A percentile compares a stretch with the other conserved stretches of the same genome.
These are phyloP conservation scores for Schizotus pectinicornis DNA, from an alignment of 2,888 invertebrate genomes.

Conservation along the genomic window DNA sequence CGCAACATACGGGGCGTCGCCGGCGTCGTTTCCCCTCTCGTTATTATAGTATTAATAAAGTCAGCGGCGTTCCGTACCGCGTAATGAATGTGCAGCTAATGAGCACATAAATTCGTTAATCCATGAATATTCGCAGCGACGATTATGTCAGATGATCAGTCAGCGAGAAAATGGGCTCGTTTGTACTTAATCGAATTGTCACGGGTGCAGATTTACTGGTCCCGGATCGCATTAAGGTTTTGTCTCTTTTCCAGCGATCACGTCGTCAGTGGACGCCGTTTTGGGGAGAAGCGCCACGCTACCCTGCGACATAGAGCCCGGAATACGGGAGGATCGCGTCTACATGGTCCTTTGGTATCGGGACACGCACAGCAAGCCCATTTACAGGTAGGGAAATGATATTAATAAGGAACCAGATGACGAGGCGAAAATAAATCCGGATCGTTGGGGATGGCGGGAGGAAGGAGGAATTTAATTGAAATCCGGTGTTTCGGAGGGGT, in stretches of 20 bases:
- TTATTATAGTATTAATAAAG: conserved; percentile 5
- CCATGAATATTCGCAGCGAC: conserved; percentile 37
- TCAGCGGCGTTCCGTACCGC: neutral
- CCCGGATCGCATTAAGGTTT: conserved; percentile 11
- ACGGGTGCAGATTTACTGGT: conserved; percentile 10
- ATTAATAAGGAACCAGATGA: neutral
- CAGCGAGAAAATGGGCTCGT: conserved; percentile 38
- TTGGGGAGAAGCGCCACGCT: conserved; percentile 82
- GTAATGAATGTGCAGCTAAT: conserved; percentile 40
- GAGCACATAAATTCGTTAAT: conserved; percentile 45
- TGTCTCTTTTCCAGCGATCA: conserved; percentile 63
- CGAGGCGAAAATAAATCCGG: neutral
- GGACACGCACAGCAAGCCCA: conserved; percentile 84
- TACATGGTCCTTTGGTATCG: conserved; percentile 94
- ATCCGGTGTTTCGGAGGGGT: too few species aligned
- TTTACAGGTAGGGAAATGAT: conserved; percentile 77
- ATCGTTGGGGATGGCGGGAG: neutral
- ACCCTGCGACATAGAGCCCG: conserved; percentile 87
- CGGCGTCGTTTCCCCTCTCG: neutral
- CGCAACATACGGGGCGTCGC: neutral
- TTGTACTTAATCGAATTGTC: conserved; percentile 33
- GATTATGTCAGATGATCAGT: conserved; percentile 39
- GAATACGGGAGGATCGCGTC: conserved; percentile 79
- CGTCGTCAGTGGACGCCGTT: conserved; percentile 80
- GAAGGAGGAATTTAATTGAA: too few species aligned